A percentile compares a stretch with the other conserved stretches of the same genome.
phyloP scores from a whole-genome alignment of 2,797 vertebrate genomes.

The Rhodeus uyekii region DNA sequence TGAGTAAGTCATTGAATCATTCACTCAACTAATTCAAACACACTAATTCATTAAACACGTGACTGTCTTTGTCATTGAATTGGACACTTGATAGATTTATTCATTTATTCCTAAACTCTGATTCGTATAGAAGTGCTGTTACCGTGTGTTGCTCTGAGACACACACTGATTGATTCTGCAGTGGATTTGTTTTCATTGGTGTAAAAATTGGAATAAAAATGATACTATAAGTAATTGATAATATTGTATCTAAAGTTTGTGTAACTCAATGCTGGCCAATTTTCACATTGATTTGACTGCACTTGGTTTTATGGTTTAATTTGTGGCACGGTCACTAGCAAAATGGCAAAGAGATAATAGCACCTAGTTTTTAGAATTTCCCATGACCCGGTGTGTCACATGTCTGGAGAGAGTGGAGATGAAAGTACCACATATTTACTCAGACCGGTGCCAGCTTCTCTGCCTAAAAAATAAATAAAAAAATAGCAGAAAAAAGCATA shows the following conservation, averaged over 20 bases:
- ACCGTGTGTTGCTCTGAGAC: not conserved
- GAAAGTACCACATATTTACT: conserved; percentile 4
- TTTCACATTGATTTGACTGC: not conserved
- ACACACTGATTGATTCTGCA: not conserved
- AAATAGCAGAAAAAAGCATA: conserved; percentile 10
- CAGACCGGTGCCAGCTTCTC: not conserved
- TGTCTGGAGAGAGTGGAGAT: not conserved
- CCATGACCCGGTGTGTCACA: not conserved
- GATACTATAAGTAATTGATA: not conserved
- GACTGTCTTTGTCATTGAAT: not conserved
- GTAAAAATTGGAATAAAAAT: not conserved
- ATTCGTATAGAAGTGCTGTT: not conserved
- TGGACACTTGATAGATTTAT: not conserved
- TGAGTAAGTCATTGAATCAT: not conserved
- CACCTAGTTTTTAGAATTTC: not conserved
- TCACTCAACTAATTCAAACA: not conserved
- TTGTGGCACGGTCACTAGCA: not conserved
- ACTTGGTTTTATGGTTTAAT: not conserved
- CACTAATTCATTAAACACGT: not conserved
- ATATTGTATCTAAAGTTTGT: not conserved
- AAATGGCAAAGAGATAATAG: not conserved
- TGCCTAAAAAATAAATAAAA: conserved; percentile 21
- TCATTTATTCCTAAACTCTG: not conserved
- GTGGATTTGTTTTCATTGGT: not conserved
- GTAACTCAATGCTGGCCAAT: not conserved